These are phyloP conservation scores for Uromys caudimaculatus DNA, from an alignment of 2,797 vertebrate genomes.

Conservation along the genomic window DNA sequence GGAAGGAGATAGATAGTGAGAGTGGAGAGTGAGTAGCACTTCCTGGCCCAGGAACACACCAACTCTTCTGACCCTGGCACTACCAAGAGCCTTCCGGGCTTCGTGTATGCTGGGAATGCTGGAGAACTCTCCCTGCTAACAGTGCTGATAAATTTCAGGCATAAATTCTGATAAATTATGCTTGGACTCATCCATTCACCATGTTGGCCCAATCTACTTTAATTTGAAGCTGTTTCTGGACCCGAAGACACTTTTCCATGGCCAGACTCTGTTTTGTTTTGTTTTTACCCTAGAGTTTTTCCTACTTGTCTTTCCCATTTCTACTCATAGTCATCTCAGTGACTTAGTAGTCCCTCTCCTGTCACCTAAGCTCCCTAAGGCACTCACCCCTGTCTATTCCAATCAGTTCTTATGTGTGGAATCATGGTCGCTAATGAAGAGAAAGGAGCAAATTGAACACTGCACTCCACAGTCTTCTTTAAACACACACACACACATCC, in stretches of 20 bases:
- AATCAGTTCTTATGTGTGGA: neutral
- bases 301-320: neutral
- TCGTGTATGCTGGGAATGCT: neutral
- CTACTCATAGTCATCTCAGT: neutral
- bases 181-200: neutral
- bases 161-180: neutral
- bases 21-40: neutral
- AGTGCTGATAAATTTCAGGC: neutral
- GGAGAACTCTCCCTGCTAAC: neutral
- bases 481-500: rapidly evolving
- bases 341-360: neutral
- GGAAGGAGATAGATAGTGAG: neutral
- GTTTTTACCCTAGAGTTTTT: no score
- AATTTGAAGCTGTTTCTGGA: neutral
- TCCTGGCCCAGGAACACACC: neutral
- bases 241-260: neutral
- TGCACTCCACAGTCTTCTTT: neutral
- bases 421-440: neutral
- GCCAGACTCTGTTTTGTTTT: no score
- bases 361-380: neutral
- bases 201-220: neutral
- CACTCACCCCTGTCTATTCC: neutral
- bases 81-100: neutral
- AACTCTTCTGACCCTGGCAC: neutral
- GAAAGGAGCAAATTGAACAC: neutral